Conservation (phyloP, 92 coral and sea anemone genomes). For the Epizoanthus stellaris region DNA sequence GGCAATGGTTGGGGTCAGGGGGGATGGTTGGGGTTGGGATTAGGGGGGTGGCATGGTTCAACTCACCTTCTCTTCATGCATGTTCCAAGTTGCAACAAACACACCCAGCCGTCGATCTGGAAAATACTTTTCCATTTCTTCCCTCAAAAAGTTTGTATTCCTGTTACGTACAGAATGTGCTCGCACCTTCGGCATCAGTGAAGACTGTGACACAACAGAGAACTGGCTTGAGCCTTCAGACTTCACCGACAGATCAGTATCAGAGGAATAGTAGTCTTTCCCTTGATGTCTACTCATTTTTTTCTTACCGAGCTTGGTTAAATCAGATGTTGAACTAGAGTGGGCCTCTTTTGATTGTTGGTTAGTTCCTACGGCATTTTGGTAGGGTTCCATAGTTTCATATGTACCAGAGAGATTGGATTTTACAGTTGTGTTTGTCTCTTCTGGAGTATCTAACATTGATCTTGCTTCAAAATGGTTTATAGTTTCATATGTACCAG, state of each 20-base stretch:
- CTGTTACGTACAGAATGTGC: constrained; percentile 83
- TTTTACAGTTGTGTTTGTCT: constrained; percentile 28
- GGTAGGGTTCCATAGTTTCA: constrained; percentile 46
- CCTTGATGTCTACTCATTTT: neutral
- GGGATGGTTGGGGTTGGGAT: neutral
- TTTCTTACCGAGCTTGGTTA: constrained; percentile 48
- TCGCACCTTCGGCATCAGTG: constrained; percentile 78
- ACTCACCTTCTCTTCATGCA: constrained; percentile 98
- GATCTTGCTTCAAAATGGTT: constrained; percentile 18
- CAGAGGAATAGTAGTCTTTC: constrained; percentile 69
- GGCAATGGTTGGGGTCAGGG: neutral
- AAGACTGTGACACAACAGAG: constrained; percentile 54
- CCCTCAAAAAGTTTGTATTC: constrained; percentile 84
- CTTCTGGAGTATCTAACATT: neutral
- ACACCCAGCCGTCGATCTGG: constrained; percentile 85
- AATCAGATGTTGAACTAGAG: constrained; percentile 62
- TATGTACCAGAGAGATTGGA: constrained; percentile 54
- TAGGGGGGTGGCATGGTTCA: neutral
- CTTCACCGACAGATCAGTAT: constrained; percentile 64
- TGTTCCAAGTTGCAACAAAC: constrained; percentile 98
- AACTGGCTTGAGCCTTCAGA: constrained; percentile 58
- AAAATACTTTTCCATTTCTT: constrained; percentile 91
- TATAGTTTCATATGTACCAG: constrained; percentile 67
- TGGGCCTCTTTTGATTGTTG: constrained; percentile 5
- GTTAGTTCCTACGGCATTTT: neutral